Conservation (phyloP, 2,113 vertebrate species). For the Riparia riparia region DNA sequence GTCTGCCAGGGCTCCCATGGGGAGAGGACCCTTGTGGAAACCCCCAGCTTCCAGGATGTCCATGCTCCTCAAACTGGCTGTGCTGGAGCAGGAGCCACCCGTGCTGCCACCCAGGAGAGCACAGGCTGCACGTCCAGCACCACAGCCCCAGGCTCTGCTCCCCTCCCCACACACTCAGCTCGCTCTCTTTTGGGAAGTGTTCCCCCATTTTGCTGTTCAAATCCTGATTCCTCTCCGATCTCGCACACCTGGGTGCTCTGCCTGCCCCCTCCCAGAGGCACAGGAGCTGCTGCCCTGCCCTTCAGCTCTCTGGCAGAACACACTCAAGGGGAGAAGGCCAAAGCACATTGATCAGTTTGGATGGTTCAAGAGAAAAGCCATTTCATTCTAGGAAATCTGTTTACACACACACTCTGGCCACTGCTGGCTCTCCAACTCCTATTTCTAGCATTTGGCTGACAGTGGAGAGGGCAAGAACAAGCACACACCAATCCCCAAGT, state of each 20-base stretch:
- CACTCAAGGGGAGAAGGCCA: neutral
- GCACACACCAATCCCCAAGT: neutral
- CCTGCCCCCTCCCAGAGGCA: neutral
- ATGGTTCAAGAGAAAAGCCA: neutral
- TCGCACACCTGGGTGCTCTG: neutral
- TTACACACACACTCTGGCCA: neutral
- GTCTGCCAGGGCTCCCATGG: rapidly evolving
- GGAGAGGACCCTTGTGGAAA: rapidly evolving
- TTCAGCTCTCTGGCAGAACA: neutral
- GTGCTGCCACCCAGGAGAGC: neutral
- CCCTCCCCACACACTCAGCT: neutral
- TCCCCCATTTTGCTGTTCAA: neutral
- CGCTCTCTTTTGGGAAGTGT: neutral
- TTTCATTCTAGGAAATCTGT: neutral
- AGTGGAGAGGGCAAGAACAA: neutral
- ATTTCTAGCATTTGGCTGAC: neutral
- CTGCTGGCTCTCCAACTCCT: neutral
- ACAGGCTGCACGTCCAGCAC: neutral
- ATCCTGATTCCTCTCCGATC: neutral
- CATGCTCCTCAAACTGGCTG: rapidly evolving
- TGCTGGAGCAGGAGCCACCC: neutral
- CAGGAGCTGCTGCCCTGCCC: neutral
- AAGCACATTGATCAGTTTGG: neutral
- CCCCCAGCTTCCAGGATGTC: neutral
- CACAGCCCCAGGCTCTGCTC: neutral